Evolutionary conservation across 2,888 invertebrate species (phyloP).

Genomic region (Leucophenga maculata): DNA sequence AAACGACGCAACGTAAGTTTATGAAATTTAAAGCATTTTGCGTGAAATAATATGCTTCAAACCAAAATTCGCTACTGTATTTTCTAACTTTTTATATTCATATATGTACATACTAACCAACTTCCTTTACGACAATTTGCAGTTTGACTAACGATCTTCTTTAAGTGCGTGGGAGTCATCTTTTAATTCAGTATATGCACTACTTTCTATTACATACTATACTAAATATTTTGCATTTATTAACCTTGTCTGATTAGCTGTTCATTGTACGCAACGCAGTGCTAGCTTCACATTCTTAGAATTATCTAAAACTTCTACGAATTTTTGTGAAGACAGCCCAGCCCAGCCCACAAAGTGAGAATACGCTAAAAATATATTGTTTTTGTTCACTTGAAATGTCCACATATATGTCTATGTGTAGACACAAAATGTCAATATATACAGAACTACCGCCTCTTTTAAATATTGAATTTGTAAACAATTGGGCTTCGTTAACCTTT

Average conservation of each 20-base stretch:
- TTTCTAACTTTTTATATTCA: constrained; percentile 14
- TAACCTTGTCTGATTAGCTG: too few relatives aligned
- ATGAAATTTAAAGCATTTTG: background rate
- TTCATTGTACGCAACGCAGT: too few relatives aligned
- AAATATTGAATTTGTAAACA: too few relatives aligned
- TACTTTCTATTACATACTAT: too few relatives aligned
- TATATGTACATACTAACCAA: background rate
- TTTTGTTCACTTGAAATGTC: background rate
- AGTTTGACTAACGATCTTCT: too few relatives aligned
- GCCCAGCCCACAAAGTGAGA: too few relatives aligned
- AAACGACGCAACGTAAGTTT: background rate
- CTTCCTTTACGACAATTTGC: background rate
- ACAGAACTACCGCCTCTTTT: background rate
- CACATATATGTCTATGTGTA: background rate
- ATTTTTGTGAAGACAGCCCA: too few relatives aligned
- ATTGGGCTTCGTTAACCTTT: too few relatives aligned
- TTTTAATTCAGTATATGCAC: constrained; percentile 12
- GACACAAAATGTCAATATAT: background rate
- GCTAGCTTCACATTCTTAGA: too few relatives aligned
- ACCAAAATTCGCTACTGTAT: constrained; percentile 29
- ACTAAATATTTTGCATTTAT: too few relatives aligned
- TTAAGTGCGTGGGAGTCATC: background rate
- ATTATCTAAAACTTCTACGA: too few relatives aligned
- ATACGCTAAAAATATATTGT: too few relatives aligned
- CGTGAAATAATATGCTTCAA: background rate